Evolutionary conservation across 2,113 vertebrate species (phyloP).

Genomic region (Anthoscopus minutus): DNA sequence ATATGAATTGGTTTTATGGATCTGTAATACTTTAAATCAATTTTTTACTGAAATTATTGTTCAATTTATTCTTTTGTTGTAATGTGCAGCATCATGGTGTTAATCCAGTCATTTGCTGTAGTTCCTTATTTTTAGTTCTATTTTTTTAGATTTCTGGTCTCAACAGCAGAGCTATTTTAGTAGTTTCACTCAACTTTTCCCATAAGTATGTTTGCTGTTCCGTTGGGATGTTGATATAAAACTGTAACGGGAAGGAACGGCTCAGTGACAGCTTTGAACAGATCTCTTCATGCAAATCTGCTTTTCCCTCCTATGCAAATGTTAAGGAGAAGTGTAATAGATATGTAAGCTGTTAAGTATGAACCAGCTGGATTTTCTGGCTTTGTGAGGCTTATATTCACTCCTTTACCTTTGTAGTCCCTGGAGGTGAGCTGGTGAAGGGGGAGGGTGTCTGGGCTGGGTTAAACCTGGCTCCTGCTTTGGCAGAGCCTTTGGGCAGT

Average conservation of each 20-base stretch:
- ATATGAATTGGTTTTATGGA: neutral
- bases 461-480: neutral
- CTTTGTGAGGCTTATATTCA: neutral
- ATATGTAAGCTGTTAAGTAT: neutral
- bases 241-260: neutral
- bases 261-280: constrained; percentile 25
- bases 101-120: neutral
- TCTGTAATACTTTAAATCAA: neutral
- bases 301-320: constrained; percentile 26
- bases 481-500: neutral
- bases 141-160: neutral
- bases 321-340: neutral
- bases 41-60: neutral
- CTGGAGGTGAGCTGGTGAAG: neutral
- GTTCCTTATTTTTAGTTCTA: neutral
- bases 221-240: neutral
- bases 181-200: neutral
- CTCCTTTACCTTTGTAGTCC: neutral
- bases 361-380: constrained; percentile 25
- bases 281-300: constrained; percentile 36
- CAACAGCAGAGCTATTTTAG: neutral
- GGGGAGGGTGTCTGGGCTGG: neutral
- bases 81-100: neutral
- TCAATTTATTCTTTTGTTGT: neutral
- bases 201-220: constrained; percentile 15